A percentile compares a stretch with the other conserved stretches of the same genome.
Evolutionary conservation across 35 echinoderm and acorn worm species (phyloP).

Genomic region (Amphiura filiformis): DNA sequence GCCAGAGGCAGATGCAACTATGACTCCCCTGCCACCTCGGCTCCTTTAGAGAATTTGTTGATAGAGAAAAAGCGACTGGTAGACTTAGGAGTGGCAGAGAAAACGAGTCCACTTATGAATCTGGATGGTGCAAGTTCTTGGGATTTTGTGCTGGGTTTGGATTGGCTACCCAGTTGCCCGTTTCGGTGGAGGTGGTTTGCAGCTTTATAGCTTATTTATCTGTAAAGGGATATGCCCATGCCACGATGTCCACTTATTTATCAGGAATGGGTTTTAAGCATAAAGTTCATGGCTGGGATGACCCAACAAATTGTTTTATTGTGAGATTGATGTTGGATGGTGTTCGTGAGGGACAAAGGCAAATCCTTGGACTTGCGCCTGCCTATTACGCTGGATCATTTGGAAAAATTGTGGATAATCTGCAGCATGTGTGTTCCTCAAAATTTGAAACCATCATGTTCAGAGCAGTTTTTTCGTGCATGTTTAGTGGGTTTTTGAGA

Average conservation of each 20-base stretch:
- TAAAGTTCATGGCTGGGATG: background rate
- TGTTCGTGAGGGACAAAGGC: background rate
- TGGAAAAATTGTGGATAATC: background rate
- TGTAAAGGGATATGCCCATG: background rate
- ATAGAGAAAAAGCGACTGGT: background rate
- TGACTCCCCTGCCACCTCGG: conserved; percentile 11
- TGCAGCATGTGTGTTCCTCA: background rate
- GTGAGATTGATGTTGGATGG: background rate
- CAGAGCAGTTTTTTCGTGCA: background rate
- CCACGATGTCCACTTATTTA: background rate
- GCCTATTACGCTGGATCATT: background rate
- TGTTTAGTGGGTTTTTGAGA: conserved; percentile 9
- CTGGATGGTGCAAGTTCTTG: background rate
- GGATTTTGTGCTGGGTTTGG: background rate
- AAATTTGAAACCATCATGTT: background rate
- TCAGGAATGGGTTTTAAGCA: background rate
- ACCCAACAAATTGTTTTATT: conserved; percentile 13
- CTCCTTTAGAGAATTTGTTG: background rate
- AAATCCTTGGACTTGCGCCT: background rate
- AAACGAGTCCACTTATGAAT: background rate
- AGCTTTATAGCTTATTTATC: background rate
- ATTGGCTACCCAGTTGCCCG: background rate
- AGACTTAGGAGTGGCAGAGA: background rate
- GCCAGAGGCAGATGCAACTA: background rate
- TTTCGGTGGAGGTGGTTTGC: background rate